These are phyloP conservation scores for Nesoenas mayeri DNA, from an alignment of 2,113 vertebrate species.

Conservation along the genomic window DNA sequence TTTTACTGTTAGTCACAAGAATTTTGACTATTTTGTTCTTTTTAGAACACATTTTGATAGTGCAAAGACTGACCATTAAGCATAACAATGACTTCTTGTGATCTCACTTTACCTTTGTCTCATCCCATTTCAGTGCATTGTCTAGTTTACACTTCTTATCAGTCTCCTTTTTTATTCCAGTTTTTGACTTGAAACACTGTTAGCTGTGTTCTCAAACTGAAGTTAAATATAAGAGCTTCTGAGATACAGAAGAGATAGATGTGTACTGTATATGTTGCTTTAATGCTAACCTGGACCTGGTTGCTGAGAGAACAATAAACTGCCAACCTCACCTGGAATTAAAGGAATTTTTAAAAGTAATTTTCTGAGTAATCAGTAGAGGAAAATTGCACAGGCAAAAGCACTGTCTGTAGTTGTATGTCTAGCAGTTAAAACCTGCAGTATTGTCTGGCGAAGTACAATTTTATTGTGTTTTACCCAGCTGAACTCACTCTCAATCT, in stretches of 20 bases:
- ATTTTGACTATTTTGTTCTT: neutral
- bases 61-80: neutral
- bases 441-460: neutral
- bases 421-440: neutral
- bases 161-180: neutral
- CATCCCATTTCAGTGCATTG: neutral
- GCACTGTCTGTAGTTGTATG: neutral
- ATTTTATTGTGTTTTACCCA: neutral
- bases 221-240: neutral
- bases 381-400: neutral
- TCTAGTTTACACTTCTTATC: neutral
- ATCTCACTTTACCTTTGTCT: neutral
- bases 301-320: neutral
- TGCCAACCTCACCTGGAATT: neutral
- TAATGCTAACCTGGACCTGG: neutral
- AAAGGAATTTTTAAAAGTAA: neutral
- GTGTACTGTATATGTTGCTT: neutral
- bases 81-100: neutral
- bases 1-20: neutral
- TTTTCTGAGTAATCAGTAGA: neutral
- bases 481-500: neutral
- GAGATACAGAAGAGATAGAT: neutral
- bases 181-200: neutral
- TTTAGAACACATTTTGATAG: neutral
- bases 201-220: neutral